Evolutionary conservation across 2,888 invertebrate species (phyloP), one percentile per base, ranked within the genome.

Genomic region (Philonicus albiceps): DNA sequence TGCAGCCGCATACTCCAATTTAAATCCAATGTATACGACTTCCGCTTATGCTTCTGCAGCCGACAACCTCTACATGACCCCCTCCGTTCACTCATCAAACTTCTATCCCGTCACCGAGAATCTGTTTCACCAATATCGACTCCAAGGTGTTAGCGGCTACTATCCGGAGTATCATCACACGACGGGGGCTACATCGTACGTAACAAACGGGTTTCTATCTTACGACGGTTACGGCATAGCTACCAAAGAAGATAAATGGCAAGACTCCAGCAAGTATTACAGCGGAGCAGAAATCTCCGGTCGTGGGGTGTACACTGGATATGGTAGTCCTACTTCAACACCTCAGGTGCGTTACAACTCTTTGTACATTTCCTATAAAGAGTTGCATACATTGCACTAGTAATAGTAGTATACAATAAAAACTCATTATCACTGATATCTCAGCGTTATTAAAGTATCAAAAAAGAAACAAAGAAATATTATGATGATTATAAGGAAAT

Each of bases 51-150:
- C 96, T 13, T 94, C 96, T 2, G 94, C 96, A 0, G 88, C 90
- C 7, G 92, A 92, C 87, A 92, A 92, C 88, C 90, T 92, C 30
- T 92, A 92, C 87, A 93, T 93, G 91, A 92, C 93, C 84, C 93
- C 93, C 86, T 92, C 90, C 89, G 91, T 92, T 93, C 95, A 88
- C 94, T 95, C 91, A 94, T 95, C 92, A 93, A 96, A 93, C 95
- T 97, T 93, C 93, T 97, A 89, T 93, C 96, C 89, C 94, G 95
- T 96, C 55, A 95, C 97, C 11, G 97, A 97, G 90, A 97, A 97
- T 90, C 94, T 98, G 90, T 97, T 97, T 93, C 96, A 96, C 91
- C 97, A 97, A 92, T 98, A 98, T 92, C 95, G 97, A 88, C 96
- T 97, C n/a, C 92, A 98, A 80, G 96, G 97, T 55, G 94, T 95